These are phyloP conservation scores for Drosophila atripex DNA, from an alignment of 2,888 invertebrate species.

Conservation along the genomic window DNA sequence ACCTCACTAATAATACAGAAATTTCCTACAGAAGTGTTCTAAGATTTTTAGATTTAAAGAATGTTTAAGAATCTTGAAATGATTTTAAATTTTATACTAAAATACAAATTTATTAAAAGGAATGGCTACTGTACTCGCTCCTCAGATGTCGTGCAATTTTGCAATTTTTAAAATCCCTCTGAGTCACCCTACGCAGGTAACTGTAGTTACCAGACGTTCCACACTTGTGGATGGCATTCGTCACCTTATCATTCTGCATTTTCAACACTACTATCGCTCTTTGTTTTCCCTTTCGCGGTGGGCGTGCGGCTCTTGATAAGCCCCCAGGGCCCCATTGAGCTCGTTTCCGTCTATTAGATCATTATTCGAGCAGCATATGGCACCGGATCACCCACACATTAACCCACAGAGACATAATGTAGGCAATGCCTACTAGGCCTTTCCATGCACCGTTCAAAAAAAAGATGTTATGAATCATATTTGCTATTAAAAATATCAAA, in stretches of 20 bases:
- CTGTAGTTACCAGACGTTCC: constrained; percentile 30
- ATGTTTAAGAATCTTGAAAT: background rate
- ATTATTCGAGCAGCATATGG: constrained; percentile 20
- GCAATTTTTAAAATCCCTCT: constrained; percentile 34
- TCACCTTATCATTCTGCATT: constrained; percentile 27
- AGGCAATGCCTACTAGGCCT: too few relatives aligned
- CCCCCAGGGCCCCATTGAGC: constrained; percentile 29
- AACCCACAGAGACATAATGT: constrained; percentile 14
- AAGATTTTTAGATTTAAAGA: background rate
- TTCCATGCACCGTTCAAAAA: background rate
- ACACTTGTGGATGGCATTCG: constrained; percentile 34
- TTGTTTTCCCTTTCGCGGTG: constrained; percentile 29
- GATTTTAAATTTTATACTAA: background rate
- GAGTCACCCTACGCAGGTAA: constrained; percentile 26
- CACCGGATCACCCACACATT: constrained; percentile 27
- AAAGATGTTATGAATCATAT: background rate
- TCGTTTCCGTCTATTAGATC: constrained; percentile 34
- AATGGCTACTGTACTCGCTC: constrained; percentile 8
- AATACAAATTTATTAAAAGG: background rate
- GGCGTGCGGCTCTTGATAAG: constrained; percentile 21
- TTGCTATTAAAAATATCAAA: too few relatives aligned
- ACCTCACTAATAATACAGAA: background rate
- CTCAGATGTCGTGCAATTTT: constrained; percentile 30
- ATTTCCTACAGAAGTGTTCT: background rate
- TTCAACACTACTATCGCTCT: constrained; percentile 15